Percentiles rank a stretch among this genome's conserved stretches.
phyloP scores from a whole-genome alignment of 1,140 invertebrate genomes.

The Drosophila ercepeae region DNA sequence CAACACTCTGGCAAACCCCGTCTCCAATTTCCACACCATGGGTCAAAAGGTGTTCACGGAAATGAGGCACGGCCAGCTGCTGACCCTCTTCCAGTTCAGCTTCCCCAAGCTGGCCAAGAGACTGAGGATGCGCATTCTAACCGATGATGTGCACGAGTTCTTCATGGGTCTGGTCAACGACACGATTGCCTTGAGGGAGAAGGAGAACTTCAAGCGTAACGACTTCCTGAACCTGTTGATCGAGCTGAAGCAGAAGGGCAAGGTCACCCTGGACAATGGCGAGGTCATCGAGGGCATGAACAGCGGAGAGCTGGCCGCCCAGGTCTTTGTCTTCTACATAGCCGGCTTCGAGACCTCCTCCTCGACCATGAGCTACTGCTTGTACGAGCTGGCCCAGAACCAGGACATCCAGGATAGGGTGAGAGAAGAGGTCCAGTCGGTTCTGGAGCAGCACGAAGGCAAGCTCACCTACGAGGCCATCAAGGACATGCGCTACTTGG shows the following conservation, averaged over 20 bases:
- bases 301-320: conserved; percentile 83
- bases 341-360: conserved; percentile 86
- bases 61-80: conserved; percentile 23
- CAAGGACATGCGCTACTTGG: conserved; percentile 85
- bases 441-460: conserved; percentile 84
- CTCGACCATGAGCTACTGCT: conserved; percentile 83
- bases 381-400: conserved; percentile 85
- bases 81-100: conserved; percentile 49
- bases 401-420: conserved; percentile 84
- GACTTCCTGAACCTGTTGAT: conserved; percentile 86
- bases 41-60: conserved; percentile 58
- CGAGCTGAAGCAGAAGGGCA: conserved; percentile 83
- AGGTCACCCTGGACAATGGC: conserved; percentile 50
- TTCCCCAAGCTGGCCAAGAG: conserved; percentile 47
- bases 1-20: conserved; percentile 82
- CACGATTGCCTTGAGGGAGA: conserved; percentile 84
- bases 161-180: conserved; percentile 84
- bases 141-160: conserved; percentile 84
- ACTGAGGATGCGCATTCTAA: conserved; percentile 40
- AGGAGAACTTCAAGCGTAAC: conserved; percentile 84
- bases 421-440: conserved; percentile 83
- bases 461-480: conserved; percentile 86
- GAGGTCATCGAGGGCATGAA: conserved; percentile 54
- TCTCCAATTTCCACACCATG: conserved; percentile 83
- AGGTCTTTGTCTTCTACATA: conserved; percentile 87